Conservation (phyloP, 2,113 vertebrate genomes). For the Hemibagrus wyckioides region DNA sequence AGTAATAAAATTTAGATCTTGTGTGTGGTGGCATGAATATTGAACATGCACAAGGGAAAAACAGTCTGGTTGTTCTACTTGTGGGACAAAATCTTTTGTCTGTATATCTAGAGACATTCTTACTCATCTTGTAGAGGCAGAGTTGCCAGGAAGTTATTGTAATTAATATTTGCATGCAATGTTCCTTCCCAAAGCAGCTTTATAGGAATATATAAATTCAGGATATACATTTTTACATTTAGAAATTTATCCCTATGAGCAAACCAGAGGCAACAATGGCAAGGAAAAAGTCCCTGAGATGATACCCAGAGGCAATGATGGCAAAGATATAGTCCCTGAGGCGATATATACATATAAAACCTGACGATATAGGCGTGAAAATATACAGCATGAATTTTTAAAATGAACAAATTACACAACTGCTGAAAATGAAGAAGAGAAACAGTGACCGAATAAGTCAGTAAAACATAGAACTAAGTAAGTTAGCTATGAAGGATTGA, state of each 20-base stretch:
- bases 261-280: no score
- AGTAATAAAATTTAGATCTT: conserved; percentile 24
- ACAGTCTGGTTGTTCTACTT: not conserved
- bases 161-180: not conserved
- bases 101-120: not conserved
- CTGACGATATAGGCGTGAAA: no score
- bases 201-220: no score
- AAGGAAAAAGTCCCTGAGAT: not conserved
- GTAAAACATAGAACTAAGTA: not conserved
- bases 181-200: not conserved
- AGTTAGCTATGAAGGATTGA: not conserved
- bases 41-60: conserved; percentile 6
- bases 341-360: no score
- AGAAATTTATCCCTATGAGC: no score
- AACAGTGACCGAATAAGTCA: not conserved
- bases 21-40: conserved; percentile 14
- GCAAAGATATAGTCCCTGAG: no score
- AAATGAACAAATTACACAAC: not conserved
- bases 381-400: not conserved
- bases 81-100: not conserved
- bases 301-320: no score
- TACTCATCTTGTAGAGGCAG: not conserved
- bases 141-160: not conserved
- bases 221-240: not conserved
- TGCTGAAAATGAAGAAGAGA: not conserved